Conservation (phyloP, 2,888 invertebrate genomes). For the Nowickia ferox region DNA sequence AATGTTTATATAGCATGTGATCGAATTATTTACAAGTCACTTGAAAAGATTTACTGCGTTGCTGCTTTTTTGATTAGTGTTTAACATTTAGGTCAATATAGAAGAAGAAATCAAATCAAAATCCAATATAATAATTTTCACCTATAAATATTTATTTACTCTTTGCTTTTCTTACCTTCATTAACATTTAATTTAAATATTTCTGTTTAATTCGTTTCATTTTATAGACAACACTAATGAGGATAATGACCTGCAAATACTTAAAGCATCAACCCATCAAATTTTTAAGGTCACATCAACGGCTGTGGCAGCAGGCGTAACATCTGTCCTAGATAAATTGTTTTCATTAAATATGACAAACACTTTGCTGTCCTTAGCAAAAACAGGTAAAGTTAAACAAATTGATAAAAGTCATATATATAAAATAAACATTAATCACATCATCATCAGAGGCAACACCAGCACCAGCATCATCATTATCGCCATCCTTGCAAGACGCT, state of each 20-base stretch:
- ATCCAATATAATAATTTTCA: no score
- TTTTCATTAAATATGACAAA: conserved; percentile 8
- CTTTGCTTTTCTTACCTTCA: background rate
- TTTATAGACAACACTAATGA: conserved; percentile 21
- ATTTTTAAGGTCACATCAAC: conserved; percentile 6
- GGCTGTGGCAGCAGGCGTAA: background rate
- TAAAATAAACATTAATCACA: background rate
- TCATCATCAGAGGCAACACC: background rate
- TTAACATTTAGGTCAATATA: no score
- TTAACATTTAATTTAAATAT: conserved; percentile 5
- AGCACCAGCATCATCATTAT: background rate
- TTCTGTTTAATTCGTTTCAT: background rate
- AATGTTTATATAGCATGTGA: no score
- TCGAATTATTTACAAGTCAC: no score
- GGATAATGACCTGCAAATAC: conserved; percentile 17
- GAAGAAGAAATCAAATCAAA: no score
- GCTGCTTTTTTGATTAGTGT: no score
- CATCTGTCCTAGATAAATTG: background rate
- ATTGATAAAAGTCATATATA: background rate
- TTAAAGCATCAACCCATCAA: conserved; percentile 23
- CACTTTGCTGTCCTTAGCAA: background rate
- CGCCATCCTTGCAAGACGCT: conserved; percentile 7
- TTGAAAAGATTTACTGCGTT: no score
- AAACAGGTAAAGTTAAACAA: conserved; percentile 75
- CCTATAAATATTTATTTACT: background rate